A percentile compares a stretch with the other conserved stretches of the same genome.
Evolutionary conservation across 2,113 vertebrate genomes (phyloP).

Genomic region (Climacteris rufus): DNA sequence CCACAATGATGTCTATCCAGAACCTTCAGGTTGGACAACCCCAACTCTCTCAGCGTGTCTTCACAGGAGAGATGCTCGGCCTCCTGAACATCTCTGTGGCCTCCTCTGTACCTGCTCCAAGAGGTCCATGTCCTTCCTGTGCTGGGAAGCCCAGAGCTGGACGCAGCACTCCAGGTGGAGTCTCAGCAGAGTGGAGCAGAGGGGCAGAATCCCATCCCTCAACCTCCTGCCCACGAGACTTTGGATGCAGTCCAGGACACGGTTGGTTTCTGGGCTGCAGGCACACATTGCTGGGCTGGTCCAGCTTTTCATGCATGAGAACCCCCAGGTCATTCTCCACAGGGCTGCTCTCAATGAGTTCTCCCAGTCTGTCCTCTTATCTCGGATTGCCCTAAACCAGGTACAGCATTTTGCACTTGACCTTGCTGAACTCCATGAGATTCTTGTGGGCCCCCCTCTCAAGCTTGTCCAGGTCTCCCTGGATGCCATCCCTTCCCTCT

Average conservation of each 20-base stretch:
- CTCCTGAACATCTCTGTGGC: neutral
- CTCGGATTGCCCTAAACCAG: neutral
- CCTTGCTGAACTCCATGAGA: neutral
- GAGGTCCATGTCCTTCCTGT: neutral
- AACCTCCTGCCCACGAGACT: neutral
- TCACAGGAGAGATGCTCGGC: neutral
- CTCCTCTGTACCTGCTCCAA: neutral
- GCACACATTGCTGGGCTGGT: neutral
- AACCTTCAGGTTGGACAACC: neutral
- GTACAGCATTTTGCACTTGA: neutral
- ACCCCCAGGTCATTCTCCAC: neutral
- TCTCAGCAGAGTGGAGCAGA: neutral
- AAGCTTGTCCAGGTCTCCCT: neutral
- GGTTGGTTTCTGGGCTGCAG: rapidly evolving
- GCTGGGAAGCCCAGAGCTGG: neutral
- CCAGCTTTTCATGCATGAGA: neutral
- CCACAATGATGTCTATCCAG: neutral
- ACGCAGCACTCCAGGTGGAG: neutral
- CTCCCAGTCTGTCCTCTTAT: neutral
- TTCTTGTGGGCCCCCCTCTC: neutral
- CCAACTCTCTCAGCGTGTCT: neutral
- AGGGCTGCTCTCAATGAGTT: neutral
- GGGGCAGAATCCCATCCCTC: neutral
- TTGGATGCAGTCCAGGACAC: neutral
- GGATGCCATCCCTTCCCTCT: neutral